Percentiles rank a stretch among this genome's conserved stretches.
Evolutionary conservation across 1,140 invertebrate genomes (phyloP).

Genomic region (Planococcus citri): DNA sequence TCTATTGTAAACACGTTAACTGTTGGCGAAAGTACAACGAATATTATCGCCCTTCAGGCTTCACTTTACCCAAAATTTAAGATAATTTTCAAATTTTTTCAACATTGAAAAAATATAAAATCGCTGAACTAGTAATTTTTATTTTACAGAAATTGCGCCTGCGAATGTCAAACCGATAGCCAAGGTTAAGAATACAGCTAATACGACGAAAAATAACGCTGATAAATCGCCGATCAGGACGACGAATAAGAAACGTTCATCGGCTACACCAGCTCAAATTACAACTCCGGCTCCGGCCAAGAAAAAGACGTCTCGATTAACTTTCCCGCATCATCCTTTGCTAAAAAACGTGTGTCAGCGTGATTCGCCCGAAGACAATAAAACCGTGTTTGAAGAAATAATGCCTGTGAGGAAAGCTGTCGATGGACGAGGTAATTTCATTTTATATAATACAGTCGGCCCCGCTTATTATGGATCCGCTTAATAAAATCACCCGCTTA

Average conservation of each 20-base stretch:
- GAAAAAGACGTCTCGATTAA: background rate
- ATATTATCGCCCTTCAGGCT: too few relatives aligned
- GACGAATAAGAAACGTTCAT: background rate
- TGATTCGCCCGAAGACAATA: background rate
- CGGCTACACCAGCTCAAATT: background rate
- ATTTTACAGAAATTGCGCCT: background rate
- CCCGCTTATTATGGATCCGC: too few relatives aligned
- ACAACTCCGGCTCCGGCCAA: background rate
- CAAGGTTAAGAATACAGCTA: background rate
- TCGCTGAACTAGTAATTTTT: background rate
- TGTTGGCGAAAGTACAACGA: too few relatives aligned
- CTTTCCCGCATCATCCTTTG: background rate
- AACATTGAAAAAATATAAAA: too few relatives aligned
- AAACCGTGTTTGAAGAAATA: background rate
- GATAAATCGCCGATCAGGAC: background rate
- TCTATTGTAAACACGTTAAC: too few relatives aligned
- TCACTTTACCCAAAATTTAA: too few relatives aligned
- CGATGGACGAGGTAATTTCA: background rate
- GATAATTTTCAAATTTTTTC: too few relatives aligned
- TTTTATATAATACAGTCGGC: background rate
- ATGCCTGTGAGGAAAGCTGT: background rate
- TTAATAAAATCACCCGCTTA: too few relatives aligned
- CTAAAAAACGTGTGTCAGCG: background rate
- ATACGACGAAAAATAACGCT: background rate
- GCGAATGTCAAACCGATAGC: background rate